Evolutionary conservation across 1,140 invertebrate species (phyloP), one percentile per base, ranked within the genome.

Genomic region (Bombus difficillimus): DNA sequence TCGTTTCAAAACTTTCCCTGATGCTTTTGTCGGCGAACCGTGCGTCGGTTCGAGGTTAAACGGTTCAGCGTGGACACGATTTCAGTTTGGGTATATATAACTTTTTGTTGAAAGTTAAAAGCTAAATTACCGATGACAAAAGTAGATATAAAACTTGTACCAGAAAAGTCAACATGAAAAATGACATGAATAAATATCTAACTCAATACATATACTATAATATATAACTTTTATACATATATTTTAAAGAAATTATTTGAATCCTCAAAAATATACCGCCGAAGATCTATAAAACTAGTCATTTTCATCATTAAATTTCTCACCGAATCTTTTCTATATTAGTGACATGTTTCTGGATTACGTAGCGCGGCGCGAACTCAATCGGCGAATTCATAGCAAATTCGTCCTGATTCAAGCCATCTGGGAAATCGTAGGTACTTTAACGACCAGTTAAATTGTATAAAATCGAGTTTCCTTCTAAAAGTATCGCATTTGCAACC

Each of bases 1-100:
- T 78, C 47, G 64, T 79, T 79, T 71, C 37, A 3, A 37, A 79
- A 59, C 47, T 53, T 85, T 69, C 22, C 34, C 37, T 4, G 47
- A 39, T 43, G 57, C 64, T 62, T 79, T 69, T 59, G 25, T 12
- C 47, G 28, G 15, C n/a, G 18, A 77, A 39, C 37, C 37, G 1
- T 34, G 28, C 73, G 43, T 62, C 53, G 13, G 32, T 34, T 18
- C 18, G 1, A 34, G 12, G 22, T 34, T 25, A 57, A 37, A 15
- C 22, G 34, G 37, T 39, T 8, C 53, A 28, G 34, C 25, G 5
- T 53, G 47, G 12, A 34, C 53, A 34, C n/a, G 8, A 6, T 10
- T 43, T 32, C 15, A 0, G 0, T 68, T 37, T n/a, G 18, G 0
- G 8, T 66, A 34, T 8, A 6, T 64, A 6, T 8, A 66, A n/a